Percentiles rank a stretch among this genome's conserved stretches.
phyloP scores from a whole-genome alignment of 1,140 invertebrate genomes.

The Drosophila bocqueti region DNA sequence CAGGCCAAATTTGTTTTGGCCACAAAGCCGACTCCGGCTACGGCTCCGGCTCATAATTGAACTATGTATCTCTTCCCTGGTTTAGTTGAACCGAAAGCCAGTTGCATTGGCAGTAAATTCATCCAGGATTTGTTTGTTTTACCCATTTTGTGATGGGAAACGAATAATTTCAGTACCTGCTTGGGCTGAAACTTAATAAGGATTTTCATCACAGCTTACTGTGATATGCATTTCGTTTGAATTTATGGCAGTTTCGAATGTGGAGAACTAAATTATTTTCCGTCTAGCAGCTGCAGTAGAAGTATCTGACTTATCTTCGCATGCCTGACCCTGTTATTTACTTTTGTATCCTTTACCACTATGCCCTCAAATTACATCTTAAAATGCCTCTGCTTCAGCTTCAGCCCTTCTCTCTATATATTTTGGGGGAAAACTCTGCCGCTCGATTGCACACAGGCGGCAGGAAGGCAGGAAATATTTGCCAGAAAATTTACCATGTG shows the following conservation, averaged over 20 bases:
- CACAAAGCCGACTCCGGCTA: slow-evolving; percentile 7
- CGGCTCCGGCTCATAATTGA: slow-evolving; percentile 53
- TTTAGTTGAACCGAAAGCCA: slow-evolving; percentile 29
- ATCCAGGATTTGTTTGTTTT: slow-evolving; percentile 37
- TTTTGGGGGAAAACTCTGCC: slow-evolving; percentile 6
- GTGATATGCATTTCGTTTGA: slow-evolving; percentile 24
- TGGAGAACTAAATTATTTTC: slow-evolving; percentile 43
- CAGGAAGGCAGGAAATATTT: slow-evolving; percentile 39
- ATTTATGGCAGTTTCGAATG: slow-evolving; percentile 29
- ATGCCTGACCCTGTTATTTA: slow-evolving; percentile 49
- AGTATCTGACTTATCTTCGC: slow-evolving; percentile 42
- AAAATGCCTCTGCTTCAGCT: slow-evolving; percentile 9
- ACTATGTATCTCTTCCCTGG: slow-evolving; percentile 26
- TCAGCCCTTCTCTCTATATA: background rate
- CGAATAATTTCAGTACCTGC: slow-evolving; percentile 43
- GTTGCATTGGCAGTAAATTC: slow-evolving; percentile 42
- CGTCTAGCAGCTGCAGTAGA: slow-evolving; percentile 17
- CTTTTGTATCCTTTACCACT: slow-evolving; percentile 41
- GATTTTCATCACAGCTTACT: slow-evolving; percentile 46
- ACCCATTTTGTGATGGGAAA: slow-evolving; percentile 33
- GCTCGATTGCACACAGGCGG: slow-evolving; percentile 48
- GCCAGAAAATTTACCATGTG: slow-evolving; percentile 39
- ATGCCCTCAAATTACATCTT: slow-evolving; percentile 55
- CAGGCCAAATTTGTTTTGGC: slow-evolving; percentile 59
- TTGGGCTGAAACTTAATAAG: slow-evolving; percentile 36